Evolutionary conservation across 23 tunicate genomes (phyloP).

Genomic region (Pegea sp.): DNA sequence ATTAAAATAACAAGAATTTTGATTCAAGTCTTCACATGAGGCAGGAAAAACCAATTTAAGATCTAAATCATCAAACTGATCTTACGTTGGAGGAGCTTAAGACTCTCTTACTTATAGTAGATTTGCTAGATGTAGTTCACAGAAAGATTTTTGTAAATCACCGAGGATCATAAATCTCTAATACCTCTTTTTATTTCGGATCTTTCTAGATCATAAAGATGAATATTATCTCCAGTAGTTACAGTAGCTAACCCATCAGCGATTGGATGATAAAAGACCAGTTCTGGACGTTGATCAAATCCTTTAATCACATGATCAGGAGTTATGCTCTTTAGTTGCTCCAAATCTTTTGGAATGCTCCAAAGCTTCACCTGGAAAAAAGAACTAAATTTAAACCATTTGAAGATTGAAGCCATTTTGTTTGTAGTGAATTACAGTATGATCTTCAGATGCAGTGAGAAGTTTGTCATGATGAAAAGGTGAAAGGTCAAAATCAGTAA

Average conservation of each 20-base stretch:
- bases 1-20: neutral
- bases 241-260: constrained; percentile 29
- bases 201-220: constrained; percentile 5
- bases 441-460: constrained; percentile 57
- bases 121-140: too few species aligned
- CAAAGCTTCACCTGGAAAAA: constrained; percentile 60
- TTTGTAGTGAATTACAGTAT: constrained; percentile 20
- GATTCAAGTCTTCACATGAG: neutral
- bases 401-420: neutral
- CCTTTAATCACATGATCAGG: constrained; percentile 14
- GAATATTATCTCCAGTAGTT: constrained; percentile 13
- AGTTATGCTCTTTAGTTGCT: neutral
- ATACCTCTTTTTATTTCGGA: constrained; percentile 2
- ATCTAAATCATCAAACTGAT: too few species aligned
- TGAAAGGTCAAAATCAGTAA: constrained; percentile 60
- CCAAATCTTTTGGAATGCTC: constrained; percentile 33
- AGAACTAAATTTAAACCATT: neutral
- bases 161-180: neutral
- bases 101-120: too few species aligned
- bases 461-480: constrained; percentile 52
- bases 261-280: constrained; percentile 30
- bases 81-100: too few species aligned
- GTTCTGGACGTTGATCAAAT: constrained; percentile 30
- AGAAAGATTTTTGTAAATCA: too few species aligned
- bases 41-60: too few species aligned